phyloP scores from a whole-genome alignment of 2,888 invertebrate genomes.

The Craniophora ligustri region DNA sequence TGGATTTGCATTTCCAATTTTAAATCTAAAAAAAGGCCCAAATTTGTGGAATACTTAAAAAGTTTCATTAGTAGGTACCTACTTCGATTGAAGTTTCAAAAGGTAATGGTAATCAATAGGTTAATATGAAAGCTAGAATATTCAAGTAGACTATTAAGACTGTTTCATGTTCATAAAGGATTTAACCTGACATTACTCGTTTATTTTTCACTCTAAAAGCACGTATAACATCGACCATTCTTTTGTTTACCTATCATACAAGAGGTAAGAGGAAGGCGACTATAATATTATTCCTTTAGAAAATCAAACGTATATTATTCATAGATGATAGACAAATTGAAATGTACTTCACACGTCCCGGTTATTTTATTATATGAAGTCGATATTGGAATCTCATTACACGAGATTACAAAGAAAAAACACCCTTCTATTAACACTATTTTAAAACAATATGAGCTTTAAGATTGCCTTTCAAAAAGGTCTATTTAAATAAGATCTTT shows the following conservation, averaged over 20 bases:
- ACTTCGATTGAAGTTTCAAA: too few relatives aligned
- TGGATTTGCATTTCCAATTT: conserved; percentile 40
- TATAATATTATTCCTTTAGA: not conserved
- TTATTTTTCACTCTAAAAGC: conserved; percentile 13
- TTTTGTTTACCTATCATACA: too few relatives aligned
- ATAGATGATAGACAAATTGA: not conserved
- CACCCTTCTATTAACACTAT: too few relatives aligned
- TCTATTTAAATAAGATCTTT: too few relatives aligned
- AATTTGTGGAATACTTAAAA: conserved; percentile 6
- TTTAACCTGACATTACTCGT: not conserved
- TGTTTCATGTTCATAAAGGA: not conserved
- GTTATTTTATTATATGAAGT: not conserved
- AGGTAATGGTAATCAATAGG: too few relatives aligned
- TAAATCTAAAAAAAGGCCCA: conserved; percentile 13
- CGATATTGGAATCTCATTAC: not conserved
- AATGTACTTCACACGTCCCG: too few relatives aligned
- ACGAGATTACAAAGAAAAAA: too few relatives aligned
- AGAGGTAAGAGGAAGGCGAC: too few relatives aligned
- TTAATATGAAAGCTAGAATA: too few relatives aligned
- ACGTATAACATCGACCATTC: conserved; percentile 7
- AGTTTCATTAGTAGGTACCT: conserved; percentile 1
- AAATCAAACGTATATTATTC: not conserved
- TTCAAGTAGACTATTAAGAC: too few relatives aligned
- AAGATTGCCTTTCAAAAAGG: too few relatives aligned
- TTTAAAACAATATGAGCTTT: too few relatives aligned